Conservation (phyloP, 2,113 vertebrate species). For the Melozone crissalis region DNA sequence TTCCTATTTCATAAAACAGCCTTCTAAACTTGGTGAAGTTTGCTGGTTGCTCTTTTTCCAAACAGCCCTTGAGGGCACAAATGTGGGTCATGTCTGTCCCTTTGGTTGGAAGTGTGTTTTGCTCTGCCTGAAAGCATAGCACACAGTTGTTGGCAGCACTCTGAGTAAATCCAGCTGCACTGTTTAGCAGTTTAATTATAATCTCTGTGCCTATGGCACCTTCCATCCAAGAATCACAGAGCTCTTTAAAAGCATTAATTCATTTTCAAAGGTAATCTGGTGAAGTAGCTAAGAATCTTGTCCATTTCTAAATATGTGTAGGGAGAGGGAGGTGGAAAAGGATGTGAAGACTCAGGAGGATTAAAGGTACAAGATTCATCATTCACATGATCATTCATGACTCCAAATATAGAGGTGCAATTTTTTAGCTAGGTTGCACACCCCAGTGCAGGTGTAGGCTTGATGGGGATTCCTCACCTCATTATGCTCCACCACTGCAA, state of each 20-base stretch:
- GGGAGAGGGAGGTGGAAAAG: not conserved
- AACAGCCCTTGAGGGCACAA: not conserved
- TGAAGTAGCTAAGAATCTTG: not conserved
- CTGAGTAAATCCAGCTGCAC: constrained; percentile 13
- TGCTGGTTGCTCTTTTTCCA: not conserved
- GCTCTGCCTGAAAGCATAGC: not conserved
- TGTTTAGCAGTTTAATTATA: constrained; percentile 14
- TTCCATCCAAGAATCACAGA: not conserved
- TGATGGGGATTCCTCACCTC: not conserved
- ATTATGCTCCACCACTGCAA: not conserved
- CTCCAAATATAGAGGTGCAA: not conserved
- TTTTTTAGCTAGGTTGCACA: not conserved
- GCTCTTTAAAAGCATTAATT: not conserved
- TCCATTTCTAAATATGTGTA: not conserved
- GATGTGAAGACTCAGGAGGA: not conserved
- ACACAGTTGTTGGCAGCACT: not conserved
- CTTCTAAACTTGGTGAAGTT: not conserved
- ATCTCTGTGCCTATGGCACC: not conserved
- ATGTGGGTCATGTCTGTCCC: not conserved
- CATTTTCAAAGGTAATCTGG: not conserved
- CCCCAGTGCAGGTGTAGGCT: not conserved
- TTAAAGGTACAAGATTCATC: not conserved
- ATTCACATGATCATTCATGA: not conserved
- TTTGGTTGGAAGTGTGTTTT: not conserved
- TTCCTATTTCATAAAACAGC: not conserved